Conservation (phyloP, 2,113 vertebrate genomes). For the Pandion haliaetus region DNA sequence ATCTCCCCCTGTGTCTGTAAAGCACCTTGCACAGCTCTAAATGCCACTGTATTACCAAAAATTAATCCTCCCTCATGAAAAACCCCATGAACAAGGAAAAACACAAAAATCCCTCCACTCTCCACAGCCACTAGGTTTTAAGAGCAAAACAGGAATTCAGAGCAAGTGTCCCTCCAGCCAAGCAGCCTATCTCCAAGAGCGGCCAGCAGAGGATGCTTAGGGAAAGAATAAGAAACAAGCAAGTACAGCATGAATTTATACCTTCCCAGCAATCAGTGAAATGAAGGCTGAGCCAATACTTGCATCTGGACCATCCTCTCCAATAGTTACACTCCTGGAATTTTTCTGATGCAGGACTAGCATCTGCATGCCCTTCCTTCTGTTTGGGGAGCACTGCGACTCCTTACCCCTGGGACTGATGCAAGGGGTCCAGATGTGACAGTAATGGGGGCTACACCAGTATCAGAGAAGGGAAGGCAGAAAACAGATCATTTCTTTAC, state of each 20-base stretch:
- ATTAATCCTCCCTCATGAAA: neutral
- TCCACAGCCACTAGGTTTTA: neutral
- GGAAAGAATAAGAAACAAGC: slow-evolving; percentile 15
- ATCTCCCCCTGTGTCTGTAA: neutral
- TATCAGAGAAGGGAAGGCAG: neutral
- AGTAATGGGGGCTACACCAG: neutral
- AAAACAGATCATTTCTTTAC: neutral
- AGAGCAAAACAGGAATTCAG: neutral
- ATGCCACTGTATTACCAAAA: neutral
- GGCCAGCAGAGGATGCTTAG: slow-evolving; percentile 64
- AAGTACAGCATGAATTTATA: neutral
- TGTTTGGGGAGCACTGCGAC: neutral
- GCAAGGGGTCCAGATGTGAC: neutral
- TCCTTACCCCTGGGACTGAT: neutral
- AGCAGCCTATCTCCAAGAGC: neutral
- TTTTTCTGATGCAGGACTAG: neutral
- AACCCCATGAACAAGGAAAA: neutral
- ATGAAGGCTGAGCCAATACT: neutral
- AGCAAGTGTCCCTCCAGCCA: neutral
- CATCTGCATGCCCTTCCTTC: neutral
- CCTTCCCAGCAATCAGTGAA: neutral
- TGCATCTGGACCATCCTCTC: neutral
- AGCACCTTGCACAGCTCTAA: neutral
- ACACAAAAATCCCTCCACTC: neutral
- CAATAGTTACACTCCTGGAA: neutral